Evolutionary conservation across 2,888 invertebrate species (phyloP).

Genomic region (Gymnoscelis rufifasciata): DNA sequence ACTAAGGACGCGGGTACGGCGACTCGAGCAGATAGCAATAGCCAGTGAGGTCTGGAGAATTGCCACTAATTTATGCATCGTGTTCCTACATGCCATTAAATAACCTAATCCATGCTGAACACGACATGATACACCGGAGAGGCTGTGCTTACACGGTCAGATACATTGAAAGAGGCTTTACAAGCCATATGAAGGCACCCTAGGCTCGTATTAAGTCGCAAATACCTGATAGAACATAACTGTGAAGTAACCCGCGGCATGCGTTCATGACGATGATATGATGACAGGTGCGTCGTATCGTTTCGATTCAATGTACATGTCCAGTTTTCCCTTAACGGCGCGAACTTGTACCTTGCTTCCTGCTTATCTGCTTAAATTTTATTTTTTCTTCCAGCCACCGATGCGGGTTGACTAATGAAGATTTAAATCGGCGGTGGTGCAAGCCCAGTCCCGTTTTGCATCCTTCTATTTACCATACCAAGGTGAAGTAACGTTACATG

Average conservation of each 20-base stretch:
- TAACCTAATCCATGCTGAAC: slow-evolving; percentile 3
- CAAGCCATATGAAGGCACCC: slow-evolving; percentile 41
- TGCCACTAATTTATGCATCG: slow-evolving; percentile 3
- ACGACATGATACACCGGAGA: slow-evolving; percentile 8
- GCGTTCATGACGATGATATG: slow-evolving; percentile 32
- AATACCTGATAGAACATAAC: slow-evolving; percentile 31
- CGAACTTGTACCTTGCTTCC: too few species aligned
- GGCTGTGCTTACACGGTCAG: slow-evolving; percentile 9
- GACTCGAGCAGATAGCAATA: background rate
- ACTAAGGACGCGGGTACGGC: background rate
- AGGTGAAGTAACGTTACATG: slow-evolving; percentile 72
- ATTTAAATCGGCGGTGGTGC: slow-evolving; percentile 91
- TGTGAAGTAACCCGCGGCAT: slow-evolving; percentile 16
- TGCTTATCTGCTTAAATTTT: slow-evolving; percentile 52
- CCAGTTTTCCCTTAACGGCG: slow-evolving; percentile 34
- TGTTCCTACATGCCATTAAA: slow-evolving; percentile 1
- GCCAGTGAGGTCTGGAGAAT: background rate
- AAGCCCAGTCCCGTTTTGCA: slow-evolving; percentile 85
- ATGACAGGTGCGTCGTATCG: slow-evolving; percentile 42
- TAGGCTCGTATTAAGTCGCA: slow-evolving; percentile 42
- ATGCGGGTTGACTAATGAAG: slow-evolving; percentile 90
- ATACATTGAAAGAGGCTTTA: slow-evolving; percentile 14
- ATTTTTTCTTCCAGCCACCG: slow-evolving; percentile 83
- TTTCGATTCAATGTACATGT: slow-evolving; percentile 50
- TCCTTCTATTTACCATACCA: slow-evolving; percentile 91